Conservation (phyloP, 1,140 invertebrate species). For the Pseudomyrmex concolor region DNA sequence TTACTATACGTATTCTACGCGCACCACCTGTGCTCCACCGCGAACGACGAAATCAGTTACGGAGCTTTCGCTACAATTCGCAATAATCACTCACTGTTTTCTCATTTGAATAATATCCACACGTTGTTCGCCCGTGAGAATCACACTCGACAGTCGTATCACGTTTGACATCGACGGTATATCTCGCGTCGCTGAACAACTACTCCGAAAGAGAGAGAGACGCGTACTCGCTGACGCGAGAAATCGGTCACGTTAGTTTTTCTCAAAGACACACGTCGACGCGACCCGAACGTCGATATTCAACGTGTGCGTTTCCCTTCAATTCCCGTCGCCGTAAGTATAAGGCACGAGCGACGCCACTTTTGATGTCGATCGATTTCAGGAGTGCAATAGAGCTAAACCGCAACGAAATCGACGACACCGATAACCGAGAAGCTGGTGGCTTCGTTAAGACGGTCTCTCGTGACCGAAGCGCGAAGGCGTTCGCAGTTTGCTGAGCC, state of each 20-base stretch:
- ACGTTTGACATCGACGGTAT: conserved; percentile 1
- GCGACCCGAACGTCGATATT: neutral
- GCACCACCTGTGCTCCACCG: neutral
- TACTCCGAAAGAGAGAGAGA: neutral
- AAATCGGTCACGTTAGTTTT: neutral
- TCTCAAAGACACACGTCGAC: neutral
- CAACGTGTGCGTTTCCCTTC: conserved; percentile 1
- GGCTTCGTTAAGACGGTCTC: conserved; percentile 25
- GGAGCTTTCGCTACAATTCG: neutral
- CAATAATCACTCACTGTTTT: conserved; percentile 29
- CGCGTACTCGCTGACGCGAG: neutral
- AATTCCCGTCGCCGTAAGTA: neutral
- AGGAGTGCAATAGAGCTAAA: neutral
- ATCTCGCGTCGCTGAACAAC: neutral
- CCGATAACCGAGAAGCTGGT: neutral
- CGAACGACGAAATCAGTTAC: conserved; percentile 14
- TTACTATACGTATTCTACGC: neutral
- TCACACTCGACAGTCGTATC: neutral
- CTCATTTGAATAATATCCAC: conserved; percentile 29
- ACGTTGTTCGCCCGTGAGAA: neutral
- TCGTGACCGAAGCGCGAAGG: conserved; percentile 31
- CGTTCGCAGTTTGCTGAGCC: conserved; percentile 44
- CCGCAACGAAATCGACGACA: neutral
- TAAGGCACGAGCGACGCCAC: neutral
- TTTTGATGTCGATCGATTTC: neutral